Percentiles rank a stretch among this genome's conserved stretches.
These are phyloP conservation scores for Apodemia zela DNA, from an alignment of 2,888 invertebrate genomes.

Conservation along the genomic window DNA sequence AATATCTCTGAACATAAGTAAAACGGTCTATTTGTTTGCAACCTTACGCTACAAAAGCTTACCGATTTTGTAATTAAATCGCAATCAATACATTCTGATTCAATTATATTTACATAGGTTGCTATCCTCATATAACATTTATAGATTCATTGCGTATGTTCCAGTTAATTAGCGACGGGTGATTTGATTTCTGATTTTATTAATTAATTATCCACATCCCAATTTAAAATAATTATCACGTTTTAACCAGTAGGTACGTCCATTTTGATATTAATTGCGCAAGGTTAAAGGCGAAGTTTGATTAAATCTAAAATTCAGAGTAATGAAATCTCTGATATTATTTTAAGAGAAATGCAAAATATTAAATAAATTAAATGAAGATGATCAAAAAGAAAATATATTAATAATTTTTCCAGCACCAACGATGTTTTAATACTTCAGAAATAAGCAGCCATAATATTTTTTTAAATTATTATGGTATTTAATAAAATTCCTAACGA, in stretches of 20 bases:
- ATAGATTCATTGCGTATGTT: constrained; percentile 14
- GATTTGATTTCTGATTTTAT: constrained; percentile 15
- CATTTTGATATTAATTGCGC: constrained; percentile 2
- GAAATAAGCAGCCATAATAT: too few relatives aligned
- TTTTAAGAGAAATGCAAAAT: background rate
- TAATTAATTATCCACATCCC: constrained; percentile 15
- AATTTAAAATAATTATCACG: constrained; percentile 15
- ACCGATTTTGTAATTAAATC: background rate
- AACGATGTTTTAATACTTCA: background rate
- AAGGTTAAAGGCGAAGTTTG: background rate
- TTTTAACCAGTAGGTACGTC: constrained; percentile 8
- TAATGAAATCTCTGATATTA: background rate
- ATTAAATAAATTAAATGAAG: background rate
- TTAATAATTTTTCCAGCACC: background rate
- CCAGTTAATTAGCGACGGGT: constrained; percentile 11
- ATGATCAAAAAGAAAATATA: background rate
- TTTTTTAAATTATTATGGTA: background rate
- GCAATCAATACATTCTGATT: background rate
- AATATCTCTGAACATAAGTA: too few relatives aligned
- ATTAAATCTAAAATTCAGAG: constrained; percentile 15
- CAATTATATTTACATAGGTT: constrained; percentile 2
- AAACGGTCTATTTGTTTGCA: too few relatives aligned
- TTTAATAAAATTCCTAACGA: background rate
- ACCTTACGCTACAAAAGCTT: background rate
- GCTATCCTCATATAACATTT: constrained; percentile 6